These are phyloP conservation scores for Ceratosolen solmsi DNA, from an alignment of 1,140 invertebrate species.

Conservation along the genomic window DNA sequence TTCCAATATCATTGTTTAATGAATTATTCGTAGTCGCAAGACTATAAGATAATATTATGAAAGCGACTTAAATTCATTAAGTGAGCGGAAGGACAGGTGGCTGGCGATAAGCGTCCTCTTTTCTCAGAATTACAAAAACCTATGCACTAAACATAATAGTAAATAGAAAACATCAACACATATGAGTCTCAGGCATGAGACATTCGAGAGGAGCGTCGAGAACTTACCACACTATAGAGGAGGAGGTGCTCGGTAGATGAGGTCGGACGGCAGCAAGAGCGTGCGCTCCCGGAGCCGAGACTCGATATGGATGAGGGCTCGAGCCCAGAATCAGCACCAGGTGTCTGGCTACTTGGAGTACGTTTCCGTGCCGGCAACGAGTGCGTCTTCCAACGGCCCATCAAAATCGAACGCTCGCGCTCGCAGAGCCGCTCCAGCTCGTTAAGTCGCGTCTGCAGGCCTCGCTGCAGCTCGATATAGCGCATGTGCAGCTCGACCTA, in stretches of 20 bases:
- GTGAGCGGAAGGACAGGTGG: no score
- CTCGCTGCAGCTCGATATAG: constrained; percentile 89
- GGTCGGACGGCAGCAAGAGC: constrained; percentile 67
- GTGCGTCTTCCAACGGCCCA: constrained; percentile 90
- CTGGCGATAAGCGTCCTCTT: no score
- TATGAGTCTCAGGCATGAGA: no score
- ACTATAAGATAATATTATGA: no score
- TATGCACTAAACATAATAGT: no score
- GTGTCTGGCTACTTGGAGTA: constrained; percentile 63
- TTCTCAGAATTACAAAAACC: no score
- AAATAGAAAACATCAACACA: no score
- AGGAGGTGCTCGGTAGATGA: constrained; percentile 70
- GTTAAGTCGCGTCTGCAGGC: constrained; percentile 88
- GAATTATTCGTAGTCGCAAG: no score
- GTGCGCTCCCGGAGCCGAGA: constrained; percentile 36
- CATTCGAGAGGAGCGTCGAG: neutral
- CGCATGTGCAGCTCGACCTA: constrained; percentile 91
- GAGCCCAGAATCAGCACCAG: constrained; percentile 52
- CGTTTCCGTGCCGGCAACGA: constrained; percentile 88
- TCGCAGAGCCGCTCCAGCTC: constrained; percentile 89
- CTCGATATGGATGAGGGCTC: constrained; percentile 26
- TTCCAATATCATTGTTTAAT: no score
- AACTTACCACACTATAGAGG: constrained; percentile 68
- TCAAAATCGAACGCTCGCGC: constrained; percentile 86
- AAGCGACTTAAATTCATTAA: no score